These are phyloP conservation scores for Microcebus murinus DNA, from an alignment of 2,113 vertebrate species.

Conservation along the genomic window DNA sequence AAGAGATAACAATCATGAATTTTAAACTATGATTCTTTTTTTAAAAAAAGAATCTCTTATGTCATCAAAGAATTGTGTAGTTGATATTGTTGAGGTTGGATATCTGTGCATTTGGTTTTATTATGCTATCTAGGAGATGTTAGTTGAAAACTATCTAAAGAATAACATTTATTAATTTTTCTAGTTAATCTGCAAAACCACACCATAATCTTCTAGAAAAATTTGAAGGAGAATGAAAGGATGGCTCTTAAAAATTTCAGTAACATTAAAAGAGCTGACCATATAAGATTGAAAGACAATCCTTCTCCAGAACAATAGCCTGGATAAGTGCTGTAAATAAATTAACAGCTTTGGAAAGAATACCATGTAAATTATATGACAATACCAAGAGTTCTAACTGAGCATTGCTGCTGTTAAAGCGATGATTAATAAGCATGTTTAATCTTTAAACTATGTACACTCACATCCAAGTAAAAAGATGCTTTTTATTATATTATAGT, in stretches of 20 bases:
- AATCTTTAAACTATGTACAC: conserved; percentile 27
- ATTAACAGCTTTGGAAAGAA: conserved; percentile 45
- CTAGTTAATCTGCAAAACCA: not conserved
- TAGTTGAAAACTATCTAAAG: conserved; percentile 12
- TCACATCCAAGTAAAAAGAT: conserved; percentile 37
- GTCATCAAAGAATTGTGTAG: not conserved
- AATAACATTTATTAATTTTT: conserved; percentile 28
- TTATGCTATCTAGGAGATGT: not conserved
- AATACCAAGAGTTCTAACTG: conserved; percentile 6
- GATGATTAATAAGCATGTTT: conserved; percentile 43
- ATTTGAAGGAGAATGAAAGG: not conserved
- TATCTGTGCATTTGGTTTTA: not conserved
- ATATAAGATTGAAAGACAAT: conserved; percentile 25
- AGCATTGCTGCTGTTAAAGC: conserved; percentile 38
- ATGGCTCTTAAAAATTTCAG: conserved; percentile 20
- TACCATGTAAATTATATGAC: conserved; percentile 26
- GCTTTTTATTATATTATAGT: conserved; percentile 35
- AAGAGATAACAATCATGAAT: conserved; percentile 23
- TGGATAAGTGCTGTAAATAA: not conserved
- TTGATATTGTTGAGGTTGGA: not conserved
- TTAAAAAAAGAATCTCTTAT: not conserved
- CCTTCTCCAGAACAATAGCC: not conserved
- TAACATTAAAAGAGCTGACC: not conserved
- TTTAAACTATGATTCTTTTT: conserved; percentile 15
- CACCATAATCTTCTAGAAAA: not conserved